phyloP scores from a whole-genome alignment of 2,888 invertebrate genomes.

The Onthophagus sagittarius region DNA sequence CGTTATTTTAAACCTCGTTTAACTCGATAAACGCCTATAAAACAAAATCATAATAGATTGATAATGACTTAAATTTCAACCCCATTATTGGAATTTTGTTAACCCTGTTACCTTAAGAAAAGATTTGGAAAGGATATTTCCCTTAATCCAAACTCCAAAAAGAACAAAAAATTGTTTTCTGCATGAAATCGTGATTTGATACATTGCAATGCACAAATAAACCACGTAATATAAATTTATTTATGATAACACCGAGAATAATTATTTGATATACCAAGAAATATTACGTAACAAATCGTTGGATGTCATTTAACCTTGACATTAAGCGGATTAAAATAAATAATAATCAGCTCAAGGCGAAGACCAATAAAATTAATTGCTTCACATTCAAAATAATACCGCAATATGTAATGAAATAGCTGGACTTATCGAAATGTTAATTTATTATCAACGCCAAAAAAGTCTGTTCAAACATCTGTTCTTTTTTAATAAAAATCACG shows the following conservation, averaged over 20 bases:
- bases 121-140: too few relatives aligned
- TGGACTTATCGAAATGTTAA: neutral
- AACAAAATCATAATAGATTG: too few relatives aligned
- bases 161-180: too few relatives aligned
- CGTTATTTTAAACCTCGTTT: too few relatives aligned
- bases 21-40: too few relatives aligned
- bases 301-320: neutral
- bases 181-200: neutral
- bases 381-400: too few relatives aligned
- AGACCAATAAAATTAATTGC: neutral
- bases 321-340: neutral
- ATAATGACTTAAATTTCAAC: too few relatives aligned
- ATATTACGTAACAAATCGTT: neutral
- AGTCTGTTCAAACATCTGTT: neutral
- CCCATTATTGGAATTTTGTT: too few relatives aligned
- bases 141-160: too few relatives aligned
- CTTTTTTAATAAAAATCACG: neutral
- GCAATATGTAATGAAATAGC: neutral
- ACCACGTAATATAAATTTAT: neutral
- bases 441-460: neutral
- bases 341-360: neutral
- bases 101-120: too few relatives aligned
- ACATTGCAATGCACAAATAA: neutral
- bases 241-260: neutral
- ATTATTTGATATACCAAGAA: neutral